Percentiles rank a stretch among this genome's conserved stretches.
These are phyloP conservation scores for Gracilinanus agilis DNA, from an alignment of 2,113 vertebrate species.

Conservation along the genomic window DNA sequence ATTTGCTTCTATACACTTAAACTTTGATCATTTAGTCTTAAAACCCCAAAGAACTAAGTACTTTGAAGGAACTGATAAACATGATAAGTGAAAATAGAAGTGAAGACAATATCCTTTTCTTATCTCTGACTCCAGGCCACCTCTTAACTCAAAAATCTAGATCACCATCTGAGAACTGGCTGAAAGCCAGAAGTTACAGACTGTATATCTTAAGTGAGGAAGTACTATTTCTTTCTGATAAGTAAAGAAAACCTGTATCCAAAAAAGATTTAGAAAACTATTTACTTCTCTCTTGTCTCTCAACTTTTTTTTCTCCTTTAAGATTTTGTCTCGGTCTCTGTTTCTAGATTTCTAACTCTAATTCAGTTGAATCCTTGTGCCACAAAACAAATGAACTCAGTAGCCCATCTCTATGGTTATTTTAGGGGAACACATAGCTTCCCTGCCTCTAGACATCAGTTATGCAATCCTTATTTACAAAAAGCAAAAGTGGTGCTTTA, in stretches of 20 bases:
- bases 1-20: background rate
- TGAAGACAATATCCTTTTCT: slow-evolving; percentile 12
- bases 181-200: background rate
- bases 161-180: background rate
- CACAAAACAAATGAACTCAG: background rate
- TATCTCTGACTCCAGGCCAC: slow-evolving; percentile 25
- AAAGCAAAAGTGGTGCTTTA: background rate
- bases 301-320: background rate
- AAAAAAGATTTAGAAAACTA: background rate
- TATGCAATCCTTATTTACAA: background rate
- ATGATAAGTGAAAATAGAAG: background rate
- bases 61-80: slow-evolving; percentile 11
- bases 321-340: background rate
- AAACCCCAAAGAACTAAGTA: slow-evolving; percentile 5
- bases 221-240: slow-evolving; percentile 15
- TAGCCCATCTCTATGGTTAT: background rate
- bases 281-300: background rate
- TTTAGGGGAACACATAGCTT: background rate
- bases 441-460: background rate
- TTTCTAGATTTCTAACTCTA: background rate
- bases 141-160: slow-evolving; percentile 2
- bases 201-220: slow-evolving; percentile 5
- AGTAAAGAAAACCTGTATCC: background rate
- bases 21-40: slow-evolving; percentile 5
- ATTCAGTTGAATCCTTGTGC: background rate